Base-by-base conservation (phyloP, 1,140 invertebrate species). In the Maniola jurtina region DNA sequence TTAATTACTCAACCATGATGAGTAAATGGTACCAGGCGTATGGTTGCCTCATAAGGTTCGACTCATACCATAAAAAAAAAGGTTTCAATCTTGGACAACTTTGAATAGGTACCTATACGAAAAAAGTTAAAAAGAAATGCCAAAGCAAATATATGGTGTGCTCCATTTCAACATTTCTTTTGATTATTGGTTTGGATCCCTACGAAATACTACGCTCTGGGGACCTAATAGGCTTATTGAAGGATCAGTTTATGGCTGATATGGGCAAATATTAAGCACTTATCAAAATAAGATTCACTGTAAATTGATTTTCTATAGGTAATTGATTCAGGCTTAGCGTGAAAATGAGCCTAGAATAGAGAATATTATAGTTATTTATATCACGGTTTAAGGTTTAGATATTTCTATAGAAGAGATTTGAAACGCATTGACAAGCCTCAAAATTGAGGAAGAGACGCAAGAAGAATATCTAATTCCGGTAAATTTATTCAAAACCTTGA, bases 241-340 rank as follows among this genome's bases (percentile, higher is more conserved):
- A 57, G 63, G 63, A 64, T 64, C 54, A 64, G 45, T 58, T 64
- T 58, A 62, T 50, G 35, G 13, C 36, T 55, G 15, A 42, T 55
- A 42, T 15, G 1, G 14, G 50, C 3, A 55, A n/a, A 40, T 52
- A 62, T 48, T 16, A 8, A 13, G 42, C 38, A 38, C 38, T 40
- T 25, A 40, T 10, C 50, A 62, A 62, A 55, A 52, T 5, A 16
- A 52, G 15, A 62, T 54, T 52, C 35, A 13, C 48, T 38, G 6
- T 9, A 52, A 52, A 52, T 52, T 52, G 14, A 52, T 25, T 52
- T 52, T 13, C 15, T 3, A 25, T 52, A 52, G 1, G 48, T 16
- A 9, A 11, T 16, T 52, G 14, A 16, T 52, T 16, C 15, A 25
- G 1, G 25, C 25, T 33, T 7, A 2, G 10, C 13, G 45, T 14